A percentile compares a stretch with the other conserved stretches of the same genome.
Conservation (phyloP, 2,888 invertebrate genomes). For the Anaspis maculata region DNA sequence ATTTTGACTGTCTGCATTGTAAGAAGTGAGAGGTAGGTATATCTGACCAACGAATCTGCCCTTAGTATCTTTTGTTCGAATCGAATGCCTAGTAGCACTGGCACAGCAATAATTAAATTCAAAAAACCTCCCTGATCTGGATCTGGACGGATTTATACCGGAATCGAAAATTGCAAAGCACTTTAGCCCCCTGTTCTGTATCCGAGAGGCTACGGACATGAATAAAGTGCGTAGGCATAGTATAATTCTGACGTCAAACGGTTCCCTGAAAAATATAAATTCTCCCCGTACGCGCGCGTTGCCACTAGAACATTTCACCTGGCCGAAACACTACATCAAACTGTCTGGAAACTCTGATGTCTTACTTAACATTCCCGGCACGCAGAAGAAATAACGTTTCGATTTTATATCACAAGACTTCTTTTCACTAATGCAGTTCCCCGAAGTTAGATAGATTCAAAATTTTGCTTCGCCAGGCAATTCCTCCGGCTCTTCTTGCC, state of each 20-base stretch:
- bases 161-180: conserved; percentile 5
- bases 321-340: conserved; percentile 31
- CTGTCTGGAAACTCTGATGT: conserved; percentile 30
- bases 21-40: too few relatives aligned
- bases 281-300: conserved; percentile 19
- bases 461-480: conserved; percentile 9
- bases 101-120: too few relatives aligned
- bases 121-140: too few relatives aligned
- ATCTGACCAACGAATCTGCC: too few relatives aligned
- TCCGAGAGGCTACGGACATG: too few relatives aligned
- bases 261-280: conserved; percentile 28
- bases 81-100: too few relatives aligned
- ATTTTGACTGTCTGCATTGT: too few relatives aligned
- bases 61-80: too few relatives aligned
- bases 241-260: conserved; percentile 24
- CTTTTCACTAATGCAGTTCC: conserved; percentile 11
- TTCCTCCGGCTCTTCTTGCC: too few relatives aligned
- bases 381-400: conserved; percentile 17
- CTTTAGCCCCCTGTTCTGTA: too few relatives aligned
- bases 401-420: conserved; percentile 13
- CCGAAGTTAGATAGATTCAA: conserved; percentile 9
- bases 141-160: conserved; percentile 3
- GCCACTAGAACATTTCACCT: conserved; percentile 23
- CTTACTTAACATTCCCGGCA: conserved; percentile 28
- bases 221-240: conserved; percentile 19